Conservation (phyloP, 2,888 invertebrate species). For the Tetrapedia diversipes region DNA sequence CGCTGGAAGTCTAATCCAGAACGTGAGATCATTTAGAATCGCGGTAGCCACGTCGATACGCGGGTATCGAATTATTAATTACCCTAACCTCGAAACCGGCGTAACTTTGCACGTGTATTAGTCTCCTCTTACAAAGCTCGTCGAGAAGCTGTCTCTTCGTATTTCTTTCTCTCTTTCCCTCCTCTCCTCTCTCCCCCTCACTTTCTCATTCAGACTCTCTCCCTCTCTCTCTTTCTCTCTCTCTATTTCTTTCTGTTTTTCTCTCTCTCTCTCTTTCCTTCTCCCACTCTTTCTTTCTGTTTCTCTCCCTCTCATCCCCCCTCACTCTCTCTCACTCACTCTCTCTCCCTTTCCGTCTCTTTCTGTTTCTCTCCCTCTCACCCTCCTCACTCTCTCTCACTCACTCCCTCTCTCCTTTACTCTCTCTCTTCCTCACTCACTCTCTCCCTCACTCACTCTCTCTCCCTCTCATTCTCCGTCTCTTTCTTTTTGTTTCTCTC, state of each 20-base stretch:
- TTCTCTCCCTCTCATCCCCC: background rate
- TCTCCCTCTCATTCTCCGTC: background rate
- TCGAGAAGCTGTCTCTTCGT: background rate
- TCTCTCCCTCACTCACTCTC: background rate
- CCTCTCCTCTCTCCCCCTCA: background rate
- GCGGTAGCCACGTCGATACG: conserved; percentile 69
- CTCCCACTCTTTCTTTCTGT: background rate
- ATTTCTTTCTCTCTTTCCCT: background rate
- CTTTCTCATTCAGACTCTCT: too few species aligned
- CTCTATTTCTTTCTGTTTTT: background rate
- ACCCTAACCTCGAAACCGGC: conserved; percentile 53
- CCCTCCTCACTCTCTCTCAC: background rate
- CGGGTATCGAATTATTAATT: conserved; percentile 76
- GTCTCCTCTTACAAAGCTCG: conserved; percentile 30
- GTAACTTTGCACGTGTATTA: conserved; percentile 39
- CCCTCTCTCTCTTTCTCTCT: background rate
- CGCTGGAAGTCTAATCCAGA: conserved; percentile 45
- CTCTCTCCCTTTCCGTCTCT: background rate
- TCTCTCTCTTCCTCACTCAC: background rate
- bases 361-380: too few species aligned
- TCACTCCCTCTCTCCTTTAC: too few species aligned
- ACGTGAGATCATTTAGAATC: conserved; percentile 61
- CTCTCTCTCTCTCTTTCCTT: background rate
- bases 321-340: background rate
- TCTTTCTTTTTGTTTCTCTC: background rate